phyloP scores from a whole-genome alignment of 2,113 vertebrate species.

The Tetrax tetrax region DNA sequence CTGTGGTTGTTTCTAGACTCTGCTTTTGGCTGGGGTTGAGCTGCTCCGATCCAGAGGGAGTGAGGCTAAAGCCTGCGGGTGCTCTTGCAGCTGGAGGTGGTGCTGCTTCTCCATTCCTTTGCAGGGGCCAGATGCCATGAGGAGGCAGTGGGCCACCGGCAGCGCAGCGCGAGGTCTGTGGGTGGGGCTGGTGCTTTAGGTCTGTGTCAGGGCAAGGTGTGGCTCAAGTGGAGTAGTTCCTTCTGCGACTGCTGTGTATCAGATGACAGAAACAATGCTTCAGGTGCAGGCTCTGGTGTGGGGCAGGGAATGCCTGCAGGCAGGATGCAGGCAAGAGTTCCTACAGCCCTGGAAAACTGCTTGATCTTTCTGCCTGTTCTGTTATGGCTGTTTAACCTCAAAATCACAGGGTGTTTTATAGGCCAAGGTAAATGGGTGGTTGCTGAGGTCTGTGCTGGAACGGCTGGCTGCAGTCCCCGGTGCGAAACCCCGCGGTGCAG shows the following conservation, averaged over 20 bases:
- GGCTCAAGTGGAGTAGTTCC: background rate
- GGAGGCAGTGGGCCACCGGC: rapidly evolving
- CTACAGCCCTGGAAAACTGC: background rate
- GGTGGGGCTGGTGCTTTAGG: background rate
- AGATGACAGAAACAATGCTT: background rate
- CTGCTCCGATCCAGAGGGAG: rapidly evolving
- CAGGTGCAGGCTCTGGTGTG: background rate
- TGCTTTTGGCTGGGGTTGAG: background rate
- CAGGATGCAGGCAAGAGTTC: background rate
- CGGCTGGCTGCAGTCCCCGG: rapidly evolving
- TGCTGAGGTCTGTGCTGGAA: background rate
- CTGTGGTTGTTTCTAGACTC: background rate
- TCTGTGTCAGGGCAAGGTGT: background rate
- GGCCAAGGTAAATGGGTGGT: background rate
- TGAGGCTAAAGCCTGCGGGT: background rate
- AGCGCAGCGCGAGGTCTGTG: background rate
- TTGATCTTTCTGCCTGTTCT: background rate
- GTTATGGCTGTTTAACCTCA: background rate
- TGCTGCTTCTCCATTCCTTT: rapidly evolving
- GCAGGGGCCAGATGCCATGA: background rate
- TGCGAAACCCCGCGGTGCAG: background rate
- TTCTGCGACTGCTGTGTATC: background rate
- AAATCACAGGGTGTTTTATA: background rate
- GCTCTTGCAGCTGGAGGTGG: background rate
- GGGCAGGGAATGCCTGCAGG: background rate